Percentiles rank a stretch among this genome's conserved stretches.
phyloP scores from a whole-genome alignment of 2,113 vertebrate species.

The Syngnathoides biaculeatus region DNA sequence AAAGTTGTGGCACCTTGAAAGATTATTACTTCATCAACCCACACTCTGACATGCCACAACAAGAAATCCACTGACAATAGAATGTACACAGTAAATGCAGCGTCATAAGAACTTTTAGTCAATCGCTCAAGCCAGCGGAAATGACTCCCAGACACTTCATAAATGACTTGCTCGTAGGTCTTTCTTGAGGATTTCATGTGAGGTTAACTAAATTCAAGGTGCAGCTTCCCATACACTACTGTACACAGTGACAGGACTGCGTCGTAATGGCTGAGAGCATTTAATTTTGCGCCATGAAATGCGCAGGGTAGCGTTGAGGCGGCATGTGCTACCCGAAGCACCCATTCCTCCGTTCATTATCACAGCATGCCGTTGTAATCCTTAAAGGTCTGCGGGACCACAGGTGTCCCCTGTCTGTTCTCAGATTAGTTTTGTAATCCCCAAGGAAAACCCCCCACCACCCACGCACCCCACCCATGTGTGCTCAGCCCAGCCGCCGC shows the following conservation, averaged over 20 bases:
- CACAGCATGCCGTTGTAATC: conserved; percentile 65
- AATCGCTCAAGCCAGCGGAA: conserved; percentile 47
- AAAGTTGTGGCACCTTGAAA: too few species aligned
- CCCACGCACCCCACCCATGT: conserved; percentile 10
- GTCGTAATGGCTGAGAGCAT: neutral
- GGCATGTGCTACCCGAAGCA: conserved; percentile 26
- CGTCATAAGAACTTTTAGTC: conserved; percentile 24
- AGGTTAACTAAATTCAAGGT: conserved; percentile 1
- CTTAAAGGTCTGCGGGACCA: conserved; percentile 55
- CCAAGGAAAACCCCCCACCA: conserved; percentile 37
- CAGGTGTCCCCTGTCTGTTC: conserved; percentile 75
- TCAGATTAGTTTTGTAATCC: conserved; percentile 75
- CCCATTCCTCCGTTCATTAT: conserved; percentile 60
- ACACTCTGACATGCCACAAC: conserved; percentile 34
- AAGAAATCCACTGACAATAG: conserved; percentile 32
- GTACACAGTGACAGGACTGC: neutral
- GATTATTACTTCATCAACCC: conserved; percentile 7
- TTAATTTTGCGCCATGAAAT: conserved; percentile 30
- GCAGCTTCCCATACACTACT: neutral
- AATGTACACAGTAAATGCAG: conserved; percentile 10
- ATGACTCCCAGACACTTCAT: conserved; percentile 20
- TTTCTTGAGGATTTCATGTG: conserved; percentile 5
- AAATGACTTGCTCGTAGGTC: neutral
- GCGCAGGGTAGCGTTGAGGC: conserved; percentile 10
- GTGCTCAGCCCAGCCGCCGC: conserved; percentile 32